Conservation (phyloP, 2,797 vertebrate species). For the Nothura maculosa region DNA sequence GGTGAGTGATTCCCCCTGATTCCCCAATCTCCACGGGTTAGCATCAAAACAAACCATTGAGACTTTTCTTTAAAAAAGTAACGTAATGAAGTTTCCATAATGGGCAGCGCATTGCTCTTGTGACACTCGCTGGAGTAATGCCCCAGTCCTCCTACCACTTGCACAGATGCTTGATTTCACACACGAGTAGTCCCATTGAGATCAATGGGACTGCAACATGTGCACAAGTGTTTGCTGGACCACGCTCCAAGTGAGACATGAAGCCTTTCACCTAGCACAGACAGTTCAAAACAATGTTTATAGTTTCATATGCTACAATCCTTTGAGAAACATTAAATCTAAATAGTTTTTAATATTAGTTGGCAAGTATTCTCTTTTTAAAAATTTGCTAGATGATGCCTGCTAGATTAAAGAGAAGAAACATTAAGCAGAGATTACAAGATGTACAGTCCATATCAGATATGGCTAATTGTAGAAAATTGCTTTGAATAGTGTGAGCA, state of each 20-base stretch:
- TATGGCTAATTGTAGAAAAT: slow-evolving; percentile 2
- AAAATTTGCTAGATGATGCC: slow-evolving; percentile 41
- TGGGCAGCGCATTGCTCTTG: slow-evolving; percentile 3
- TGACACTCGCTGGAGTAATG: slow-evolving; percentile 31
- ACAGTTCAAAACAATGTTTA: slow-evolving; percentile 71
- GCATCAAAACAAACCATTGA: slow-evolving; percentile 5
- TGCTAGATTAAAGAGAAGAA: slow-evolving; percentile 54
- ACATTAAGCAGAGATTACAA: slow-evolving; percentile 3
- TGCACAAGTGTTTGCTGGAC: slow-evolving; percentile 52
- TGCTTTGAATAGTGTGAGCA: neutral
- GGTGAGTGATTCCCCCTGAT: neutral
- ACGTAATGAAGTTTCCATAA: slow-evolving; percentile 13
- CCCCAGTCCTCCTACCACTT: neutral
- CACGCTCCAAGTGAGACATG: slow-evolving; percentile 56
- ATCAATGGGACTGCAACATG: slow-evolving; percentile 58
- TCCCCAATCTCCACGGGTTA: neutral
- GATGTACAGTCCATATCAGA: neutral
- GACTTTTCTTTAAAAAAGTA: neutral
- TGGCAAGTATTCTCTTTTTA: slow-evolving; percentile 49
- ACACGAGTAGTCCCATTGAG: slow-evolving; percentile 49
- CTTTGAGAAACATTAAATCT: slow-evolving; percentile 64
- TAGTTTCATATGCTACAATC: slow-evolving; percentile 56
- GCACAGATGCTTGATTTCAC: slow-evolving; percentile 60
- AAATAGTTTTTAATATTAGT: slow-evolving; percentile 65
- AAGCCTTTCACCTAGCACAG: slow-evolving; percentile 70